Percentiles rank a stretch among this genome's conserved stretches.
Conservation (phyloP, 2,797 vertebrate genomes). For the Anguilla megastoma region DNA sequence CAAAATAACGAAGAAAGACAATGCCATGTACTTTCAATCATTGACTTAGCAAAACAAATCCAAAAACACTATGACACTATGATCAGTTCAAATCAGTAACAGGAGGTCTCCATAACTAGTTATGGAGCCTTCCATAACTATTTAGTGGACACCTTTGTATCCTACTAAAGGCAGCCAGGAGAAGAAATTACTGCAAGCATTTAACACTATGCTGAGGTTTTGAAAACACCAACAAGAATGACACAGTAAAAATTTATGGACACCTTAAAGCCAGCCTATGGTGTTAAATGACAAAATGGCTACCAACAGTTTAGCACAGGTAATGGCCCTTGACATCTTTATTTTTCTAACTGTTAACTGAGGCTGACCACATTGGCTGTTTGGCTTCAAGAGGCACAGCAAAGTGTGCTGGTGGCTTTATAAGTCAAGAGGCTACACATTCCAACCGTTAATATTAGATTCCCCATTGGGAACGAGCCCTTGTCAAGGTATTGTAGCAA, state of each 20-base stretch:
- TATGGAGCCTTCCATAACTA: not conserved
- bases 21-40: not conserved
- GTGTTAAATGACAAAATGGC: constrained; percentile 9
- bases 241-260: not conserved
- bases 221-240: not conserved
- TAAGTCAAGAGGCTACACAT: not conserved
- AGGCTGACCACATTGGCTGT: not conserved
- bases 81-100: not conserved
- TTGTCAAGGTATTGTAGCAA: not conserved
- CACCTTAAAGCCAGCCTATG: not conserved
- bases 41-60: not conserved
- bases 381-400: not conserved
- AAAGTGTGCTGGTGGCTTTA: not conserved
- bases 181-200: not conserved
- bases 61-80: not conserved
- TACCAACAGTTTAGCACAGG: constrained; percentile 14
- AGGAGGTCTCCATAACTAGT: not conserved
- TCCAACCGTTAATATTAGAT: not conserved
- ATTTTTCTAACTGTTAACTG: constrained; percentile 4
- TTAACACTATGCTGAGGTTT: not conserved
- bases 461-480: not conserved
- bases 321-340: constrained; percentile 2
- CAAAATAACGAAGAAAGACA: not conserved
- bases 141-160: not conserved
- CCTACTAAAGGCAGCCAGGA: not conserved